Conservation (phyloP, 2,113 vertebrate genomes). For the Lophura nycthemera region DNA sequence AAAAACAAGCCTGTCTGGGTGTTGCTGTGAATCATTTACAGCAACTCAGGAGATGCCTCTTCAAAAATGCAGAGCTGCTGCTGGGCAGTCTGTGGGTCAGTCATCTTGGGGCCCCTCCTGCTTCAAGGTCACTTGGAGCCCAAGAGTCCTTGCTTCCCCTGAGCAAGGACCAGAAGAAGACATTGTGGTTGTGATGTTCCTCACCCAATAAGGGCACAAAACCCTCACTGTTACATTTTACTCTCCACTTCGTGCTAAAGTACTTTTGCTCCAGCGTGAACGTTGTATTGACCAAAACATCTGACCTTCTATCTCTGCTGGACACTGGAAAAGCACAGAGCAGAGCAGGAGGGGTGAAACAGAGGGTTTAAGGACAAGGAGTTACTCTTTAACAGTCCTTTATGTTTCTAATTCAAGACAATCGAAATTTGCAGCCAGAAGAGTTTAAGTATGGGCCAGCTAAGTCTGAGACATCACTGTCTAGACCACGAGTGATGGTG, state of each 20-base stretch:
- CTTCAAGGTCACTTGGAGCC: background rate
- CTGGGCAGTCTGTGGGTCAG: background rate
- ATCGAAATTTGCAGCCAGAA: background rate
- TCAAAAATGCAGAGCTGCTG: background rate
- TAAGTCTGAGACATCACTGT: background rate
- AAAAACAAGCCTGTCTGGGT: background rate
- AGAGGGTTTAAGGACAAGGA: background rate
- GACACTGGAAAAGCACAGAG: background rate
- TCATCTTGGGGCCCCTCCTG: background rate
- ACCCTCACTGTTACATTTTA: rapidly evolving
- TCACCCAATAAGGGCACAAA: background rate
- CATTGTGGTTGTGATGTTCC: background rate
- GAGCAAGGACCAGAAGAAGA: rapidly evolving
- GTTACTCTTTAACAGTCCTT: background rate
- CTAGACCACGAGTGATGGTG: background rate
- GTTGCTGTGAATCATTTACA: background rate
- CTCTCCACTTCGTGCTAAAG: background rate
- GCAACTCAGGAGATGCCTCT: background rate
- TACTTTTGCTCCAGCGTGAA: rapidly evolving
- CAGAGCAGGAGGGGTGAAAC: background rate
- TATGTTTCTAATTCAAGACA: background rate
- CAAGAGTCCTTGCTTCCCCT: background rate
- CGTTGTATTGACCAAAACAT: rapidly evolving
- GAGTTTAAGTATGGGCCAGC: background rate
- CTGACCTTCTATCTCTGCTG: background rate